These are phyloP conservation scores for Lethenteron camtschaticum DNA, from an alignment of 2,113 vertebrate species.

Conservation along the genomic window DNA sequence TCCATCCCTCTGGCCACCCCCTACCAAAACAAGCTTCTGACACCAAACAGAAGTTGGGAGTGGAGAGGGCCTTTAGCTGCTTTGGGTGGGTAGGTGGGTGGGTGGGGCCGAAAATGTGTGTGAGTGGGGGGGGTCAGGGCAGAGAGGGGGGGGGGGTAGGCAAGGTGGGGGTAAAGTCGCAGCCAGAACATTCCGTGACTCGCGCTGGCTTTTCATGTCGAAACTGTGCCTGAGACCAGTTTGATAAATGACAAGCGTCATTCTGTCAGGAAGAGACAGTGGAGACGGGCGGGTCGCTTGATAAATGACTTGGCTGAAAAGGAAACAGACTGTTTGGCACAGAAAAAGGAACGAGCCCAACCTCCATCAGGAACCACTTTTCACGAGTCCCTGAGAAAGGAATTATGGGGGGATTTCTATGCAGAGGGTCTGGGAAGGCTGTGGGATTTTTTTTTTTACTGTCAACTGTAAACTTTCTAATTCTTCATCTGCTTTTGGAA, in stretches of 20 bases:
- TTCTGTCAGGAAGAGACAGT: constrained; percentile 99
- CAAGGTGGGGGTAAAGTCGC: neutral
- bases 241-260: constrained; percentile 99
- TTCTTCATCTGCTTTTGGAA: no score
- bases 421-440: neutral
- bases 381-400: constrained; percentile 18
- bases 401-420: neutral
- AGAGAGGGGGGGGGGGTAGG: neutral
- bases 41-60: no score
- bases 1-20: no score
- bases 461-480: no score
- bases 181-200: no score
- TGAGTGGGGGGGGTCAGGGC: neutral
- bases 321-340: constrained; percentile 99
- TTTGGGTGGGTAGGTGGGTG: no score
- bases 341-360: constrained; percentile 40
- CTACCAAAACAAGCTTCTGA: no score
- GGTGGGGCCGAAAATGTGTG: neutral
- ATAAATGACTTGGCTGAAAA: constrained; percentile 93
- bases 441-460: no score
- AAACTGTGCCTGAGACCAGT: constrained; percentile 40
- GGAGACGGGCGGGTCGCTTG: constrained; percentile 94
- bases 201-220: neutral
- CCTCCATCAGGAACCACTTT: constrained; percentile 42
- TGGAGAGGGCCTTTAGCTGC: no score